Evolutionary conservation across 2,113 vertebrate species (phyloP).

Genomic region (Zingel zingel): DNA sequence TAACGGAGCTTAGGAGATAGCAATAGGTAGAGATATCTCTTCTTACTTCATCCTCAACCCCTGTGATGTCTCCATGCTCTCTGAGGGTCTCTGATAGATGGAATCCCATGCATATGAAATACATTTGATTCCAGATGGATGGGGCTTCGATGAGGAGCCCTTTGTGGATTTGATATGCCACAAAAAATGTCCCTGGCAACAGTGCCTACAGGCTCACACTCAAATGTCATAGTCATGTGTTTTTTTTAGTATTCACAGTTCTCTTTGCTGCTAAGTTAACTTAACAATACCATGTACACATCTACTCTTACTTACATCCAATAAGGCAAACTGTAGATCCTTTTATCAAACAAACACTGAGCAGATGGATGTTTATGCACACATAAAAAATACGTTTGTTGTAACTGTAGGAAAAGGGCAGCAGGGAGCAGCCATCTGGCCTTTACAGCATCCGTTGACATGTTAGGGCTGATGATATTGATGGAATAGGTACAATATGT

Average conservation of each 20-base stretch:
- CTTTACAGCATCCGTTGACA: slow-evolving; percentile 33
- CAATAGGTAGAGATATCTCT: slow-evolving; percentile 13
- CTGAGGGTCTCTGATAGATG: slow-evolving; percentile 28
- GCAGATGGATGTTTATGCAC: slow-evolving; percentile 9
- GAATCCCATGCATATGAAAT: slow-evolving; percentile 69
- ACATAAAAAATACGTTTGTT: slow-evolving; percentile 46
- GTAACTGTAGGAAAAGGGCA: slow-evolving; percentile 50
- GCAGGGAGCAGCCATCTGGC: slow-evolving; percentile 63
- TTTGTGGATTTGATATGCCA: slow-evolving; percentile 61
- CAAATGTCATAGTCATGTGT: slow-evolving; percentile 38
- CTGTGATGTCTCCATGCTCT: slow-evolving; percentile 43
- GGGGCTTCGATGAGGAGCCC: slow-evolving; percentile 41
- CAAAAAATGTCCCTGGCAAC: slow-evolving; percentile 65
- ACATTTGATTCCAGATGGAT: slow-evolving; percentile 63
- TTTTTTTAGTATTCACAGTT: slow-evolving; percentile 50
- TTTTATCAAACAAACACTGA: slow-evolving; percentile 8
- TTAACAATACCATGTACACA: slow-evolving; percentile 37
- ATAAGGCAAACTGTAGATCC: slow-evolving; percentile 3
- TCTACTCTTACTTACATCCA: slow-evolving; percentile 57
- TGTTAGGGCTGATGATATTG: neutral
- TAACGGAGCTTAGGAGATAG: neutral
- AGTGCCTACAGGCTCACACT: slow-evolving; percentile 41
- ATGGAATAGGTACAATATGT: neutral
- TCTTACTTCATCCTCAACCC: slow-evolving; percentile 13
- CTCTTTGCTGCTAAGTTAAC: slow-evolving; percentile 31